Base-by-base conservation (phyloP, 2,888 invertebrate species). In the Orchestes rusci region DNA sequence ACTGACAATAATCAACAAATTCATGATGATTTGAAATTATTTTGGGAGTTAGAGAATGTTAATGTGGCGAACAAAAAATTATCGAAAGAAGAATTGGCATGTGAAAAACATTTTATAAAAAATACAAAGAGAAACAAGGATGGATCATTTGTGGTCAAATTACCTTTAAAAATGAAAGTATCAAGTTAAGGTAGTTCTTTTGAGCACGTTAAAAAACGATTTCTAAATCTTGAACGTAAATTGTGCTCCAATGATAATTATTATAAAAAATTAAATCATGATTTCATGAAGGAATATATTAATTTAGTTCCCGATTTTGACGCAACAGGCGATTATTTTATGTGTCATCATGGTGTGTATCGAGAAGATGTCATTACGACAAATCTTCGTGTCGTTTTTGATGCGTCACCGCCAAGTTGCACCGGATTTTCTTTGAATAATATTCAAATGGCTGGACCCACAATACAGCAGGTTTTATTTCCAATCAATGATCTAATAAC, bases 301-400 rank as follows among this genome's bases (percentile, higher is more conserved):
- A 15, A 15, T 10, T 42, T 52, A 27, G 44, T 40, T 3, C 28
- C 27, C 3, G 20, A 34, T 12, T 23, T 20, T 35, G 20, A 42
- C 12, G n/a, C 29, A 7, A 12, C 30, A 15, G 23, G 5, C 10
- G 52, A 46, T 33, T 18, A 30, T 39, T 55, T 45, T 36, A 34
- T 57, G 15, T 54, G 56, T 8, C 56, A 57, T 52, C 55, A 57
- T 37, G 43, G 43, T 5, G 54, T 58, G 3, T 18, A 51, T 4
- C 50, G 53, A 17, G 45, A 53, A n/a, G 23, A 34, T 39, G 50
- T n/a, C 16, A 3, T 33, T 7, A 40, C 40, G 10, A 35, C 42
- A 12, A 42, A 19, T 27, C 29, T 42, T 7, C 19, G 57, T 7
- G 54, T 54, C 1, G 56, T 57, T 5, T 59, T 58, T 39, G 50